These are phyloP conservation scores for Catocala fraxini DNA, from an alignment of 2,888 invertebrate species.

Conservation along the genomic window DNA sequence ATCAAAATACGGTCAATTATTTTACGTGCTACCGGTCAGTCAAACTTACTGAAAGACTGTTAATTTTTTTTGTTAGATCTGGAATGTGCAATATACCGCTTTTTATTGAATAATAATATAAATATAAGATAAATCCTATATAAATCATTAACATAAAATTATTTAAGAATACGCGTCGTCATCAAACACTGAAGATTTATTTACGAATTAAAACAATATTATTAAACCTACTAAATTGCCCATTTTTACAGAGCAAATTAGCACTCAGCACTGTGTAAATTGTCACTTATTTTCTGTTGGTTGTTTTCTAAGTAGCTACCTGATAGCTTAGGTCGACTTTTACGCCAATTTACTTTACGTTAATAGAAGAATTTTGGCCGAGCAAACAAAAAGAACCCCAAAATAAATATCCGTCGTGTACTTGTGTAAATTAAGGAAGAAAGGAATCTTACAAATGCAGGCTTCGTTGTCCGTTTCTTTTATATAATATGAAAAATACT, in stretches of 20 bases:
- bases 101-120: no score
- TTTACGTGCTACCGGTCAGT: no score
- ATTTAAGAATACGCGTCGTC: no score
- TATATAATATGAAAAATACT: neutral
- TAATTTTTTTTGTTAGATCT: no score
- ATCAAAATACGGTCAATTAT: no score
- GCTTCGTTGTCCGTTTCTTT: neutral
- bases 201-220: no score
- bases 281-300: conserved; percentile 2
- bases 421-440: conserved; percentile 4
- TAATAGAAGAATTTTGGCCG: conserved; percentile 11
- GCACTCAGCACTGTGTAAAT: neutral
- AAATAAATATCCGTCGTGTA: conserved; percentile 9
- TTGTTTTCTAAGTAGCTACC: conserved; percentile 12
- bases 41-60: no score
- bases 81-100: no score
- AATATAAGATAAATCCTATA: no score
- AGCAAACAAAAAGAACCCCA: conserved; percentile 4
- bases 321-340: conserved; percentile 13
- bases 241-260: neutral
- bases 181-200: no score
- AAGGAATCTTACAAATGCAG: conserved; percentile 1
- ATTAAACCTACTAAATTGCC: no score
- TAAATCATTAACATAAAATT: no score
- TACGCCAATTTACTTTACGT: conserved; percentile 15